Base-by-base conservation (phyloP, 2,113 vertebrate genomes). In the Solenodon paradoxus region DNA sequence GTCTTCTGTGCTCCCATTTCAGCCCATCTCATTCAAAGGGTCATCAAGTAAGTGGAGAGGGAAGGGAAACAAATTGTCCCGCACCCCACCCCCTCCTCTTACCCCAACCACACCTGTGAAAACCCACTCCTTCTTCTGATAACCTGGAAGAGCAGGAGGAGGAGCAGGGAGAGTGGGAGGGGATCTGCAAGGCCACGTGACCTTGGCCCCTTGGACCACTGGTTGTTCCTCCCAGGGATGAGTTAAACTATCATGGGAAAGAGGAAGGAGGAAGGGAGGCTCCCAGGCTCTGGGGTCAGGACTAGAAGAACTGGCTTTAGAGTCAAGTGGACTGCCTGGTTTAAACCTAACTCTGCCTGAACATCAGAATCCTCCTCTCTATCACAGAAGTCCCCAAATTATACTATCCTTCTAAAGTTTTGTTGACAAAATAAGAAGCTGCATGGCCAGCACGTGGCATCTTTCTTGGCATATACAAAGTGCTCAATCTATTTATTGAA, bases 61-160 rank as follows among this genome's bases (percentile, higher is more conserved):
- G 47, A 66, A 71, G 10, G 35, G 40, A 40, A 28, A 16, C 49
- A 80, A 47, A n/a, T 24, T 19, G 15, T 28, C 28, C 38, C 38
- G 8, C 66, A 35, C 64, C 20, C 7, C 12, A 1, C 11, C 40
- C 1, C 9, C 28, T 8, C 10, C 49, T 15, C 0, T 32, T 4
- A 0, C 2, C 35, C 19, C 26, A 1, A 16, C 0, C 32, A 11
- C 30, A 28, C 10, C 2, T 32, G 9, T 17, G 0, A n/a, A 22
- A 20, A 26, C 59, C 22, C 28, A 69, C 0, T 28, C n/a, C 49
- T 26, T 7, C 45, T 35, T 47, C 4, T 1, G 38, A 77, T n/a
- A 3, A 22, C 22, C 68, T 8, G 57, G 26, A 61, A 47, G 45
- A 45, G 9, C 19, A 24, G 32, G 40, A 40, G 9, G 17, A 66